These are phyloP conservation scores for Hypena proboscidalis DNA, from an alignment of 2,888 invertebrate genomes.

Conservation along the genomic window DNA sequence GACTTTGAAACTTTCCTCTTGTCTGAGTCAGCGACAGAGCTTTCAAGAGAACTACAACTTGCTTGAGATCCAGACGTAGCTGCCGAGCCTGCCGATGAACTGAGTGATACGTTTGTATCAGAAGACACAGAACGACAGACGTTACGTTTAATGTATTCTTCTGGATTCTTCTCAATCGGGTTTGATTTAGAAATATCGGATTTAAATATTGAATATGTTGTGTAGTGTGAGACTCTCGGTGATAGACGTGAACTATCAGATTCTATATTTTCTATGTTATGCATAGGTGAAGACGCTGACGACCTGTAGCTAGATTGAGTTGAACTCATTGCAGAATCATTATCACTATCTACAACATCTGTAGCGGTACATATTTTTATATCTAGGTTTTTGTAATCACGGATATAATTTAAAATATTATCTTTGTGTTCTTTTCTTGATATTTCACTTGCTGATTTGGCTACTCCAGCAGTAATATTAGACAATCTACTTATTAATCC, in stretches of 20 bases:
- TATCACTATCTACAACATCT: conserved; percentile 90
- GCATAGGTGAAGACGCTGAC: conserved; percentile 91
- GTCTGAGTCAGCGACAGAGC: conserved; percentile 87
- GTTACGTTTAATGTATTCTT: conserved; percentile 82
- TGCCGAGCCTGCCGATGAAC: conserved; percentile 89
- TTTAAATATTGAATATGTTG: conserved; percentile 74
- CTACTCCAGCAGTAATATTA: conserved; percentile 45
- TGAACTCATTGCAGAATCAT: conserved; percentile 95
- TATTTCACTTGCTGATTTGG: conserved; percentile 48
- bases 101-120: conserved; percentile 89
- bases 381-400: conserved; percentile 75
- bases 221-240: conserved; percentile 72
- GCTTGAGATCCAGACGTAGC: conserved; percentile 91
- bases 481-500: conserved; percentile 49
- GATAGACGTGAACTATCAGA: conserved; percentile 83
- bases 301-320: conserved; percentile 92
- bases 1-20: conserved; percentile 90
- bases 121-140: conserved; percentile 89
- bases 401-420: conserved; percentile 57
- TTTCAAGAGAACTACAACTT: conserved; percentile 88
- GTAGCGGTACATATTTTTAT: conserved; percentile 78
- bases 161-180: conserved; percentile 63
- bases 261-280: conserved; percentile 86
- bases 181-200: conserved; percentile 70
- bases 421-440: conserved; percentile 65